Conservation (phyloP, 2,113 vertebrate species). For the Columba livia region DNA sequence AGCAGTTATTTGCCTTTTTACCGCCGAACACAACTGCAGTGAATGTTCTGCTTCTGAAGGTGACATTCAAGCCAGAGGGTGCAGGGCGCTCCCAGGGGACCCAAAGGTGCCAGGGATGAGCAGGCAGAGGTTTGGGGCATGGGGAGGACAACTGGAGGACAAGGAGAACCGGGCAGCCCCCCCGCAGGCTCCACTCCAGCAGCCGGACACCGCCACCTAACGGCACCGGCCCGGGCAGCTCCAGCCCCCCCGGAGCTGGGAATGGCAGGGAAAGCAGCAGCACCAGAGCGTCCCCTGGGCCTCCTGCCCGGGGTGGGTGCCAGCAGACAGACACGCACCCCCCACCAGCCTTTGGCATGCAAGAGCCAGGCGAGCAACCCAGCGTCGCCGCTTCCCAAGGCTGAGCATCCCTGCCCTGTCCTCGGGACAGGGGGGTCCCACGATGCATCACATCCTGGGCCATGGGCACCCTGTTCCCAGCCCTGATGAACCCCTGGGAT, state of each 20-base stretch:
- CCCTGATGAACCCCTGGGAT: background rate
- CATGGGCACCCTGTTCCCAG: background rate
- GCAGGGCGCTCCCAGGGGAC: too few relatives aligned
- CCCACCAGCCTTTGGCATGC: too few relatives aligned
- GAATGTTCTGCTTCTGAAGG: background rate
- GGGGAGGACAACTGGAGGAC: too few relatives aligned
- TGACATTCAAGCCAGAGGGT: background rate
- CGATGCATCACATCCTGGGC: accelerated
- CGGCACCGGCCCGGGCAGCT: background rate
- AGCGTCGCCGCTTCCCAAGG: accelerated
- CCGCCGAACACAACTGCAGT: background rate
- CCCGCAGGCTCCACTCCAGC: background rate
- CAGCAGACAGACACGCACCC: background rate
- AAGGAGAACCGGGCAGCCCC: too few relatives aligned
- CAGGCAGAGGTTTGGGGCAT: background rate
- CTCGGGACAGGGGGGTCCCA: accelerated
- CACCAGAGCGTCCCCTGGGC: too few relatives aligned
- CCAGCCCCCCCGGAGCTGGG: background rate
- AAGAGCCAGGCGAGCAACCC: too few relatives aligned
- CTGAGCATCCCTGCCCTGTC: too few relatives aligned
- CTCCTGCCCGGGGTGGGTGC: background rate
- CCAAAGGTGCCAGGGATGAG: too few relatives aligned
- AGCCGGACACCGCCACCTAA: conserved; percentile 52
- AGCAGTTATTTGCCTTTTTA: background rate
- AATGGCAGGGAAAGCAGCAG: background rate